Conservation (phyloP, 2,797 vertebrate species). For the Borostomias antarcticus region DNA sequence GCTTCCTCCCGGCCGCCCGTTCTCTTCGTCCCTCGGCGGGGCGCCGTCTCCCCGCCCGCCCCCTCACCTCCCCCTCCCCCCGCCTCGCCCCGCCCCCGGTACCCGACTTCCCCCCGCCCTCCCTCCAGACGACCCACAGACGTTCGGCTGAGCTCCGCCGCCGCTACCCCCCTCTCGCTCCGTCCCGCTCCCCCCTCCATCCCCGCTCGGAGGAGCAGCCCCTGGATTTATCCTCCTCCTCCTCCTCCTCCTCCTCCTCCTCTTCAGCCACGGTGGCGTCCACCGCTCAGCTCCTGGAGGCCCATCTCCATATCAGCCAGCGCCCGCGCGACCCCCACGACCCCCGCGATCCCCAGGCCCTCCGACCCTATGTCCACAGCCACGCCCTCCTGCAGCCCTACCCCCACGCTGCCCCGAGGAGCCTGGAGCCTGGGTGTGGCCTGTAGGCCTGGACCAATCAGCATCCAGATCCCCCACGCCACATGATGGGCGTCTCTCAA, state of each 20-base stretch:
- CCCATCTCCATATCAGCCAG: conserved; percentile 70
- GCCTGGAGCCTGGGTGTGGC: background rate
- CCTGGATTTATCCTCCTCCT: conserved; percentile 14
- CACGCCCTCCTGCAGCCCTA: conserved; percentile 5
- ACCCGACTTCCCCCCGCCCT: background rate
- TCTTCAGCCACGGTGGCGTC: conserved; percentile 65
- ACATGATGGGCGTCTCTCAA: background rate
- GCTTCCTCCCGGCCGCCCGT: conserved; percentile 25
- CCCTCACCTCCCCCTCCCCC: conserved; percentile 31
- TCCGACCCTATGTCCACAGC: conserved; percentile 25
- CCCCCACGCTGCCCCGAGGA: conserved; percentile 34
- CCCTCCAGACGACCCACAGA: background rate
- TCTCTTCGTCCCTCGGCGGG: conserved; percentile 24
- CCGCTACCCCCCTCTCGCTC: background rate
- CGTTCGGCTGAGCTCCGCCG: background rate
- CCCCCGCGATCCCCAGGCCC: conserved; percentile 34
- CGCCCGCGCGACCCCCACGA: background rate
- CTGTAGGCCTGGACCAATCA: background rate
- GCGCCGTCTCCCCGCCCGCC: background rate
- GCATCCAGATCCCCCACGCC: background rate
- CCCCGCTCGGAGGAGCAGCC: conserved; percentile 14
- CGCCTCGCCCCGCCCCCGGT: conserved; percentile 44
- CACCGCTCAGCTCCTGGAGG: conserved; percentile 72
- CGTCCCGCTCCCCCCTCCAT: conserved; percentile 56
- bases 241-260: conserved; percentile 9